phyloP scores from a whole-genome alignment of 2,113 vertebrate species.

The Himantopus leucocephalus region DNA sequence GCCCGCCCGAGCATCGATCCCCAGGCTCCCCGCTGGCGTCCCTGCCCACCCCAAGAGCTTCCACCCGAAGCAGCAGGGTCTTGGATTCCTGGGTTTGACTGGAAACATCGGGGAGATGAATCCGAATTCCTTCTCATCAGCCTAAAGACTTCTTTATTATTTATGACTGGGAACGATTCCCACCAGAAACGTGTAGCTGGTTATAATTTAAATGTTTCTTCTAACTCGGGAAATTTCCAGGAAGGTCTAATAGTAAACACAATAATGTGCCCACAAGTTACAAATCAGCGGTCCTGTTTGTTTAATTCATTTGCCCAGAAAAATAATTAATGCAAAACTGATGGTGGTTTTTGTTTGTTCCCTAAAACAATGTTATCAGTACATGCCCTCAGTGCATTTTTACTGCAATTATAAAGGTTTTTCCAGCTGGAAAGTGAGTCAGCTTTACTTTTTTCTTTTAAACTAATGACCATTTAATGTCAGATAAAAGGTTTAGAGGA shows the following conservation, averaged over 20 bases:
- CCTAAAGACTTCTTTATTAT: background rate
- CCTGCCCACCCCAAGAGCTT: background rate
- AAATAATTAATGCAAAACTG: slow-evolving; percentile 15
- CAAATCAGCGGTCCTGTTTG: background rate
- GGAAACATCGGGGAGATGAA: background rate
- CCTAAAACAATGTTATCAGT: slow-evolving; percentile 29
- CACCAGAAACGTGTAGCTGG: background rate
- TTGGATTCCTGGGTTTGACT: background rate
- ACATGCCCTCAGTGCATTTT: background rate
- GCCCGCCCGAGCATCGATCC: fast-evolving
- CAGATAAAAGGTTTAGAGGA: slow-evolving; percentile 49
- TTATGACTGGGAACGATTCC: background rate
- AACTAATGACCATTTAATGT: slow-evolving; percentile 54
- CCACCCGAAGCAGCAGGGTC: background rate
- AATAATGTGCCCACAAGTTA: background rate
- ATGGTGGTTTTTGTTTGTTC: slow-evolving; percentile 13
- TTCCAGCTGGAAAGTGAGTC: slow-evolving; percentile 40
- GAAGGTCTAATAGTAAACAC: slow-evolving; percentile 17
- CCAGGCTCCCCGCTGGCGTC: fast-evolving
- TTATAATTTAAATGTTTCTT: slow-evolving; percentile 19
- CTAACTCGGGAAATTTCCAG: background rate
- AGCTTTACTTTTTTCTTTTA: slow-evolving; percentile 42
- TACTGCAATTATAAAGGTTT: slow-evolving; percentile 29
- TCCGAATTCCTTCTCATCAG: background rate
- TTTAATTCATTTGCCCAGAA: slow-evolving; percentile 26